Evolutionary conservation across 2,113 vertebrate genomes (phyloP).

Genomic region (Pelusios castaneus): DNA sequence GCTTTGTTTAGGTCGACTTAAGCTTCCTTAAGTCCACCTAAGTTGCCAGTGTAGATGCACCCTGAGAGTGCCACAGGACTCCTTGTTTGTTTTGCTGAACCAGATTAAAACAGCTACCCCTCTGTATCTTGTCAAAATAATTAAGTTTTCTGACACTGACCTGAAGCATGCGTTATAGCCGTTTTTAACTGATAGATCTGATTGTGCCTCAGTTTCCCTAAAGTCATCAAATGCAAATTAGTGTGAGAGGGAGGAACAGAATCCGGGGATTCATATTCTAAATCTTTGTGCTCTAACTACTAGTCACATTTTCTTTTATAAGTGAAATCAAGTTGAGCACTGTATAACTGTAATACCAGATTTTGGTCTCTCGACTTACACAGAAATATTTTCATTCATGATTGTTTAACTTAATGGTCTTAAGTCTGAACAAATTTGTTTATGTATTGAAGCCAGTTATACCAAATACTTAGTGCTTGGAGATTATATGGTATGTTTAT

Average conservation of each 20-base stretch:
- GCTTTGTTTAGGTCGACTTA: no score
- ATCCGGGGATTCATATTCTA: neutral
- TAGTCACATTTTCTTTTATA: neutral
- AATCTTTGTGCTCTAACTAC: neutral
- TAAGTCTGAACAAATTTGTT: constrained; percentile 27
- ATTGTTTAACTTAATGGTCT: constrained; percentile 4
- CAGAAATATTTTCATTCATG: constrained; percentile 39
- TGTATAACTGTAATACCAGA: neutral
- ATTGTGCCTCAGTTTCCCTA: accelerated
- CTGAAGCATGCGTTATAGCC: neutral
- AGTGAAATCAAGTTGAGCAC: neutral
- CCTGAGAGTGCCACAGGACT: no score
- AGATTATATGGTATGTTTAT: neutral
- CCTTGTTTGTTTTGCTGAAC: no score
- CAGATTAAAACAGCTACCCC: no score
- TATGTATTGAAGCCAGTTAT: neutral
- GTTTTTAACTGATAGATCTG: neutral
- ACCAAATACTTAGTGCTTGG: neutral
- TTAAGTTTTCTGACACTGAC: neutral
- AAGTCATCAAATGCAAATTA: neutral
- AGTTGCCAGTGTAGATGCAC: no score
- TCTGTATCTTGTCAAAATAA: neutral
- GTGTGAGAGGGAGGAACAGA: neutral
- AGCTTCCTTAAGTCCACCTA: no score
- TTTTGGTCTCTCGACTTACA: constrained; percentile 10